Base-by-base conservation (phyloP, 2,888 invertebrate genomes). In the Euplexia lucipara region DNA sequence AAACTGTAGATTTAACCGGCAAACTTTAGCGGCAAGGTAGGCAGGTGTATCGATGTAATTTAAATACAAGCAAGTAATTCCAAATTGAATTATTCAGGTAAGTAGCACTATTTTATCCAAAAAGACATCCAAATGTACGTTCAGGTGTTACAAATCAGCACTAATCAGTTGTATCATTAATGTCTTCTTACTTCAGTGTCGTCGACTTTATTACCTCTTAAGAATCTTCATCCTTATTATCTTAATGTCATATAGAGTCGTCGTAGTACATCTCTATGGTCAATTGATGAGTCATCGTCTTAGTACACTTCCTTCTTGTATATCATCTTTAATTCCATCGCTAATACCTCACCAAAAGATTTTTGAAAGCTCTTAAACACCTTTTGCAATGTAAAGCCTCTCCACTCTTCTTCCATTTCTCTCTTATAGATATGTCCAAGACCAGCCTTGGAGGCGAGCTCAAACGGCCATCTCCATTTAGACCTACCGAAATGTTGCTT, bases 161-260 rank as follows among this genome's bases (percentile, higher is more conserved):
- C 18, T n/a, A 39, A 49, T 42, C 39, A 8, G 18, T 39, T 58
- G 30, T 65, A 58, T 48, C 48, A 18, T 48, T 26, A 54, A 48
- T 42, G 7, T 41, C 26, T 57, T 49, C 37, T 44, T 52, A 14
- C 37, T 10, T 20, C 35, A 35, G 64, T 6, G 20, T 49, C 1
- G 30, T 0, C 30, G 12, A 34, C 22, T 26, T 64, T 32, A 65
- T 65, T 37, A 10, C 44, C n/a, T 3, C 18, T 35, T 30, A 64
- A 64, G 52, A 64, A 64, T 45, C 44, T 45, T 37, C 61, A 37
- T 61, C 61, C 45, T 61, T 45, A 45, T 62, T 61, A 62, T 14
- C 30, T 35, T 7, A 62, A 22, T 61, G n/a, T 45, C 42, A n/a
- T 59, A 30, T 37, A 20, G n/a, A 10, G 20, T 32, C 8, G 1